Base-by-base conservation (phyloP, 2,113 vertebrate species). In the Australoheros scitulus region DNA sequence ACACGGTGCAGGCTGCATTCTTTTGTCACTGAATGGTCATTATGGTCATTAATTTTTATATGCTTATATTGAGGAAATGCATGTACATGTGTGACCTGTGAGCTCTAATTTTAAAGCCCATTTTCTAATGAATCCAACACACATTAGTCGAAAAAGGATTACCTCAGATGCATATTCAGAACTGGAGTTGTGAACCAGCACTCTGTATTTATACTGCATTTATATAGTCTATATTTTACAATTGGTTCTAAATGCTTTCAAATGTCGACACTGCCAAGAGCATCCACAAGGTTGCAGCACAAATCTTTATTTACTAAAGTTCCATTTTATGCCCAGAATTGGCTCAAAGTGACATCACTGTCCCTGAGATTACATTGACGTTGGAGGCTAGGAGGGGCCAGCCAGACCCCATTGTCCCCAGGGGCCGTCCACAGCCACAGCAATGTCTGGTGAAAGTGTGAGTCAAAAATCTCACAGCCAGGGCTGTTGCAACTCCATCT, bases 401-500 rank as follows among this genome's bases (percentile, higher is more conserved):
- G 24, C 6, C 57, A 65, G 55, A 87, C 58, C 75, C 70, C 60
- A 17, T 26, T 5, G 29, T 74, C 47, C 85, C 81, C 55, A 3
- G 24, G 70, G 89, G 84, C 43, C 26, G 20, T 84, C 57, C 82
- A 80, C 15, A 75, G 76, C 72, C 84, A 74, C 82, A 61, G 85
- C 60, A 87, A 76, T 72, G 89, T 89, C 89, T 92, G 90, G 55
- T 76, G 43, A 80, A 81, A 86, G 88, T 82, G 81, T 74, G 87
- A 84, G 80, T 93, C 87, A 74, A 87, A 77, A 84, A 87, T 88
- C 76, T 91, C 79, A 87, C 86, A 92, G 89, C 68, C 83, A 78
- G 87, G 78, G 78, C 86, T 80, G 90, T 85, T 89, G 80, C 8
- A 29, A 87, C 86, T 92, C 93, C 93, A 94, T 95, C 93, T 93